Evolutionary conservation across 2,888 invertebrate species (phyloP), one percentile per base, ranked within the genome.

Genomic region (Nomada fabriciana): DNA sequence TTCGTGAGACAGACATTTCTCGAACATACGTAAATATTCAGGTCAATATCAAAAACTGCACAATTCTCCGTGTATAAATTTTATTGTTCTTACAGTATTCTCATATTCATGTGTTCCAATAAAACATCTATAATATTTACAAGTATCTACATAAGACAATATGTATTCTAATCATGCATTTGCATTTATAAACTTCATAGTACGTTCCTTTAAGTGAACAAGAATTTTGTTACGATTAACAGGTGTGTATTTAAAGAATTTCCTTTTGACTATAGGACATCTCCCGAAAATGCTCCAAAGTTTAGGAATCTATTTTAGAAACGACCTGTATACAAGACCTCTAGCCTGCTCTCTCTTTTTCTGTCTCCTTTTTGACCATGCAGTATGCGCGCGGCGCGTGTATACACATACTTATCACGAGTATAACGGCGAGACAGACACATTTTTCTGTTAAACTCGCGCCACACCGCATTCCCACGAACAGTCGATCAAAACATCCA

Each of bases 361-460:
- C 61, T 69, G 52, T 25, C 25, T 69, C 52, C 36, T 47, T 75
- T 78, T 57, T 61, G 75, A 75, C 57, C 68, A 61, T 75, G 55
- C 69, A 71, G 76, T 67, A 77, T 61, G 70, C 80, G 73, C 73
- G 71, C 65, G 57, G 69, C 60, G 76, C 64, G 0, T 63, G 68
- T 67, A 70, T 53, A 71, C 68, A 53, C 61, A 52, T 52, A 59
- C 61, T 29, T 43, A 59, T 63, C 68, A 42, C 57, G 65, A 42
- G 67, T 72, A 75, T 81, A 81, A 83, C 83, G 71, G 73, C 79
- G 83, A 85, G 81, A 64, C 77, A 59, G 83, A 76, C 73, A 83
- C 77, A 85, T 85, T 83, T 87, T 87, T 87, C 86, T 80, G 76
- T 78, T 73, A 76, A 63, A 68, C 57, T 73, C 75, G 69, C 55